Evolutionary conservation across 2,113 vertebrate species (phyloP).

Genomic region (Donacobius atricapilla): DNA sequence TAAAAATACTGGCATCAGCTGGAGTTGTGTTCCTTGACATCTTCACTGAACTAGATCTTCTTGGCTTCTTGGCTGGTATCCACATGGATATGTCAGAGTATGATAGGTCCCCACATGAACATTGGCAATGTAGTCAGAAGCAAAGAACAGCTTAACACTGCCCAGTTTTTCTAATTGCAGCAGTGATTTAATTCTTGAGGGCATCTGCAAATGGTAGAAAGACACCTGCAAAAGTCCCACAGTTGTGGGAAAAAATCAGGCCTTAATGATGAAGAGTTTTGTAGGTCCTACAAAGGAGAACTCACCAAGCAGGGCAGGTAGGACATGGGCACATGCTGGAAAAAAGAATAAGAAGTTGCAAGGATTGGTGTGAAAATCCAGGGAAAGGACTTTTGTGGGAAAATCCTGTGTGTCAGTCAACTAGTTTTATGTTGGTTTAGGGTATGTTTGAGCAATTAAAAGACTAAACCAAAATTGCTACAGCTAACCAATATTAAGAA

Average conservation of each 20-base stretch:
- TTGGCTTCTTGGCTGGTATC: neutral
- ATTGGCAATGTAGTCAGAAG: neutral
- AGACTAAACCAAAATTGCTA: neutral
- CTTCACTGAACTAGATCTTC: neutral
- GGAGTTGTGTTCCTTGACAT: neutral
- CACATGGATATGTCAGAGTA: neutral
- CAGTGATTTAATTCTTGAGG: neutral
- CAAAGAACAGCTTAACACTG: neutral
- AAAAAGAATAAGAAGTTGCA: neutral
- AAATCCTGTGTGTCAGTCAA: neutral
- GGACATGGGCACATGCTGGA: neutral
- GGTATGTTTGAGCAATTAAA: neutral
- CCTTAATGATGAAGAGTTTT: neutral
- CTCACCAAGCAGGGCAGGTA: neutral
- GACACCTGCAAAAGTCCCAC: neutral
- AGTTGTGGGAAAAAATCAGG: neutral
- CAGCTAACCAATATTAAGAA: neutral
- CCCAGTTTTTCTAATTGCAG: neutral
- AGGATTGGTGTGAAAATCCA: neutral
- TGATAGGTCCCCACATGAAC: neutral
- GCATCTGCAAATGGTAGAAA: neutral
- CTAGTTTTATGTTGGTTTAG: neutral
- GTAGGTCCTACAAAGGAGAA: neutral
- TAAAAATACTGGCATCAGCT: neutral
- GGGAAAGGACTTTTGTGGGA: rapidly evolving